These are phyloP conservation scores for Apamea epomidion DNA, from an alignment of 2,888 invertebrate species.

Conservation along the genomic window DNA sequence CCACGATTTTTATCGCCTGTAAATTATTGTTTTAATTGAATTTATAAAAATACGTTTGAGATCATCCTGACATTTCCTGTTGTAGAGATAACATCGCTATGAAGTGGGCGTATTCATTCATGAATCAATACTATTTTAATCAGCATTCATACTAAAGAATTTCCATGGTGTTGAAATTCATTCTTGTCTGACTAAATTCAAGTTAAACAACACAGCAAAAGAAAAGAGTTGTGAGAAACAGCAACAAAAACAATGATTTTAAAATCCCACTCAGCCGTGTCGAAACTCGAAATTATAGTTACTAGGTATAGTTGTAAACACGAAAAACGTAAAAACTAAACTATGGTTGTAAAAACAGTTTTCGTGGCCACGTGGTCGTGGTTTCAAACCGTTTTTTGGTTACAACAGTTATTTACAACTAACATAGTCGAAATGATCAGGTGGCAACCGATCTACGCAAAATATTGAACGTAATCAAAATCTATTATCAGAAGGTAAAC, in stretches of 20 bases:
- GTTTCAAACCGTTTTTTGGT: neutral
- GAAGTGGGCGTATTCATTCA: conserved; percentile 13
- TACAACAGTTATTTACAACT: too few relatives aligned
- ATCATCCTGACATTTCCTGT: conserved; percentile 34
- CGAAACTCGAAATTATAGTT: neutral
- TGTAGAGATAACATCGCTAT: neutral
- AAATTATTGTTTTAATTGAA: neutral
- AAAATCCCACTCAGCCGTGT: neutral
- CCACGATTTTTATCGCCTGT: conserved; percentile 5
- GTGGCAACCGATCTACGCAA: neutral
- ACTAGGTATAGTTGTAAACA: neutral
- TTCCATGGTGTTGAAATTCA: neutral
- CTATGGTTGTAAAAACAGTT: neutral
- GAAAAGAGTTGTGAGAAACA: neutral
- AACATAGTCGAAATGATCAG: neutral
- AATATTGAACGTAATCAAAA: neutral
- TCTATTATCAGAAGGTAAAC: neutral
- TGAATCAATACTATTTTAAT: neutral
- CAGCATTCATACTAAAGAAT: neutral
- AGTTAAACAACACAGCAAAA: neutral
- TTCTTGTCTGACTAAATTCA: neutral
- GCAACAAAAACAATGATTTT: neutral
- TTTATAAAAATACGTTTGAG: conserved; percentile 5
- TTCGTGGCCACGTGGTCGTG: neutral
- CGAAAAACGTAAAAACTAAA: neutral